phyloP scores from a whole-genome alignment of 2,888 invertebrate genomes.

The Cylindroiulus punctatus region DNA sequence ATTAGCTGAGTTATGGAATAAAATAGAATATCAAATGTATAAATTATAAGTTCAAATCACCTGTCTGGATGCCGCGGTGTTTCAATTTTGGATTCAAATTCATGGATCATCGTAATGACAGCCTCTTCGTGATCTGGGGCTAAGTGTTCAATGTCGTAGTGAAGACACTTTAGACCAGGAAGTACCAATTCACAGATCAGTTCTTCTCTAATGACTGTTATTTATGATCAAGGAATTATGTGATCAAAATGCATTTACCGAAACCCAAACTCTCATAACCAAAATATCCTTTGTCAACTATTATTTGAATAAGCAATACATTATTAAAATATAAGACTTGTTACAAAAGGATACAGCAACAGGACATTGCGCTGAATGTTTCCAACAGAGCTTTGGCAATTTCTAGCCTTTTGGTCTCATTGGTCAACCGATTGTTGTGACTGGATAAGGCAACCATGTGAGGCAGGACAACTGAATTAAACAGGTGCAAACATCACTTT shows the following conservation, averaged over 20 bases:
- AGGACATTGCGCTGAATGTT: conserved; percentile 72
- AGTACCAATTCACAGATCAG: conserved; percentile 65
- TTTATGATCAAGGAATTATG: background rate
- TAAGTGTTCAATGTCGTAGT: conserved; percentile 64
- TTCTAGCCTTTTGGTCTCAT: conserved; percentile 71
- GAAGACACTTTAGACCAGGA: conserved; percentile 66
- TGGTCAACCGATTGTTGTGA: conserved; percentile 70
- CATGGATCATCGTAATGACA: conserved; percentile 65
- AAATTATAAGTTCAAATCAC: conserved; percentile 53
- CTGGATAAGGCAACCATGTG: conserved; percentile 72
- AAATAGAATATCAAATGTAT: too few relatives aligned
- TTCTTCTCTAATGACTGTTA: conserved; percentile 65
- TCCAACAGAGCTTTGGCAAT: conserved; percentile 73
- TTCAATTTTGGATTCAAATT: conserved; percentile 61
- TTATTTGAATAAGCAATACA: background rate
- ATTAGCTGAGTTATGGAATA: too few relatives aligned
- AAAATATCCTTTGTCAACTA: too few relatives aligned
- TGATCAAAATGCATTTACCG: too few relatives aligned
- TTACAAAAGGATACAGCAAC: conserved; percentile 65
- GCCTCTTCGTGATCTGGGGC: conserved; percentile 65
- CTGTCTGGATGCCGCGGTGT: conserved; percentile 58
- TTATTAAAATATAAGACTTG: background rate
- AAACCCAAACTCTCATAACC: too few relatives aligned
- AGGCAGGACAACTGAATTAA: conserved; percentile 71
- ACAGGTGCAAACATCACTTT: background rate